Evolutionary conservation across 2,888 invertebrate genomes (phyloP).

Genomic region (Macaria liturata): DNA sequence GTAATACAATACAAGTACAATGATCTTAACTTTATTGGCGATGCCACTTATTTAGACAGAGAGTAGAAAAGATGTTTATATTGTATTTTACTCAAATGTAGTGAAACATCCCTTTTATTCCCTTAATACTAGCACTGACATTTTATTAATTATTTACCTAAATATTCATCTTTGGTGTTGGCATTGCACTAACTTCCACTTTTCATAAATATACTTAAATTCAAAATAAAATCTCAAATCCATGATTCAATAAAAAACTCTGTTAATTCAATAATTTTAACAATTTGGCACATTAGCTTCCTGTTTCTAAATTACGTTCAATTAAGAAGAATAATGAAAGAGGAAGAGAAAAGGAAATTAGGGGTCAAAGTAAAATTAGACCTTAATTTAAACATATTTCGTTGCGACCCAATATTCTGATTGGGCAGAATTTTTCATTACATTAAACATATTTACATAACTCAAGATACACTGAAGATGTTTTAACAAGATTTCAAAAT

Average conservation of each 20-base stretch:
- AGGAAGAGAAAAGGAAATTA: conserved; percentile 38
- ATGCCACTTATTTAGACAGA: no score
- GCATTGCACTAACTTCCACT: conserved; percentile 62
- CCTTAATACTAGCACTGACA: conserved; percentile 43
- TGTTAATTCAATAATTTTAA: conserved; percentile 65
- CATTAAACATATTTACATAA: no score
- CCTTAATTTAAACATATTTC: conserved; percentile 21
- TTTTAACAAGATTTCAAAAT: no score
- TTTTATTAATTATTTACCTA: conserved; percentile 52
- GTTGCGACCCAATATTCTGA: conserved; percentile 22
- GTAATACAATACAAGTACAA: no score
- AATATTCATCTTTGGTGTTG: conserved; percentile 68
- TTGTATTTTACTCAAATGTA: conserved; percentile 18
- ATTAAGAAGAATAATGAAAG: conserved; percentile 44
- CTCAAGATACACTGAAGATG: neutral
- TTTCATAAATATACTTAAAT: conserved; percentile 45
- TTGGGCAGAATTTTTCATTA: no score
- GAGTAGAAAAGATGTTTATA: no score
- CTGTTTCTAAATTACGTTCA: conserved; percentile 62
- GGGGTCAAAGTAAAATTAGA: conserved; percentile 29
- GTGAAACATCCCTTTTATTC: conserved; percentile 31
- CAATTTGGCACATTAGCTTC: conserved; percentile 78
- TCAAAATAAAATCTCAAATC: conserved; percentile 41
- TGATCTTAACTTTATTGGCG: no score
- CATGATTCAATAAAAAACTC: conserved; percentile 52